Percentiles rank a stretch among this genome's conserved stretches.
phyloP scores from a whole-genome alignment of 1,140 invertebrate genomes.

The Neodiprion lecontei region DNA sequence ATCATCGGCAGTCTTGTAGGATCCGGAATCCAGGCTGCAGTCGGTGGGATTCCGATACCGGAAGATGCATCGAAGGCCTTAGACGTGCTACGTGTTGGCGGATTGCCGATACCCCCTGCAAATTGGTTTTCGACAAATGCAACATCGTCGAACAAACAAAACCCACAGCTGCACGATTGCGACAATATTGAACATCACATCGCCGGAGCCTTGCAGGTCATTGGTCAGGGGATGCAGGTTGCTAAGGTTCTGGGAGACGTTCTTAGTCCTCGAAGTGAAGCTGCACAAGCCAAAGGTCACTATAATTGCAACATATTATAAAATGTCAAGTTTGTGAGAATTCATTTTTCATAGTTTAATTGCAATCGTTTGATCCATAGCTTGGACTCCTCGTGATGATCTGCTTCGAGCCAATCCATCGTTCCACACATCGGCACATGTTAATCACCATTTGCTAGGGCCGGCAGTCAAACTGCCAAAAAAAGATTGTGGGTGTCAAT shows the following conservation, averaged over 20 bases:
- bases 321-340: neutral
- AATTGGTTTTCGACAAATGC: neutral
- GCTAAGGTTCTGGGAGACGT: neutral
- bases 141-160: neutral
- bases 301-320: too few relatives aligned
- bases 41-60: neutral
- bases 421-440: too few relatives aligned
- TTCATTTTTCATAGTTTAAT: neutral
- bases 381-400: neutral
- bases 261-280: neutral
- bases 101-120: neutral
- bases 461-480: neutral
- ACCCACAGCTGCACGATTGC: neutral
- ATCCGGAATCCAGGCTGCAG: neutral
- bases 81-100: neutral
- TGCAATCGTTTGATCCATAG: neutral
- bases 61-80: neutral
- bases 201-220: neutral
- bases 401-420: too few relatives aligned
- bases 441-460: neutral
- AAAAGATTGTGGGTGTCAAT: neutral
- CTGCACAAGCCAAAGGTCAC: too few relatives aligned
- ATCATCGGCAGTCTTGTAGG: neutral
- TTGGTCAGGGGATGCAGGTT: neutral
- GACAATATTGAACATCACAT: neutral